Evolutionary conservation across 2,113 vertebrate genomes (phyloP).

Genomic region (Calonectris borealis): DNA sequence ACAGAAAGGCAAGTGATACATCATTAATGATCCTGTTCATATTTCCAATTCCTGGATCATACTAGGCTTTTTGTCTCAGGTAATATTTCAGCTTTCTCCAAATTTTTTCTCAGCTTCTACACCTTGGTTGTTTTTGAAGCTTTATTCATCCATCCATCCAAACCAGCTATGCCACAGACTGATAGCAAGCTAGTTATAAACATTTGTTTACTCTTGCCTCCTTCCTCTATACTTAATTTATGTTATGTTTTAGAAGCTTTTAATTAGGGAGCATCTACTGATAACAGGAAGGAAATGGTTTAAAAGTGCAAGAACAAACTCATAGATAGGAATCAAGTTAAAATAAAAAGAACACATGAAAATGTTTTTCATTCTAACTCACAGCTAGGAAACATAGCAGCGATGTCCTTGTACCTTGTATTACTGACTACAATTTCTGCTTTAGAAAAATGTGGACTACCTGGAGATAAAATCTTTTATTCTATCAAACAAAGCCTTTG

Average conservation of each 20-base stretch:
- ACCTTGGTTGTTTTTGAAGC: background rate
- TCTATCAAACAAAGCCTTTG: background rate
- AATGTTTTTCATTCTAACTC: background rate
- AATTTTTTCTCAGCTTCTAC: slow-evolving; percentile 41
- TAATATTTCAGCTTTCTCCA: background rate
- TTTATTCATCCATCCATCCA: slow-evolving; percentile 67
- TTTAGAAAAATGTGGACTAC: background rate
- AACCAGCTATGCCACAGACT: slow-evolving; percentile 54
- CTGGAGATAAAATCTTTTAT: background rate
- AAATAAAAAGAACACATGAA: slow-evolving; percentile 14
- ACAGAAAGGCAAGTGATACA: background rate
- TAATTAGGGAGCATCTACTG: slow-evolving; percentile 67
- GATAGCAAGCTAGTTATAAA: slow-evolving; percentile 58
- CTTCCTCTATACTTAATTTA: slow-evolving; percentile 72
- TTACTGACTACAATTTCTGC: background rate
- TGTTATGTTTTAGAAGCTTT: slow-evolving; percentile 70
- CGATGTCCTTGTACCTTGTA: slow-evolving; percentile 27
- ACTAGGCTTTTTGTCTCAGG: background rate
- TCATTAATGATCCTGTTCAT: background rate
- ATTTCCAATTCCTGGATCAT: background rate
- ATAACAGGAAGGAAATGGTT: slow-evolving; percentile 51
- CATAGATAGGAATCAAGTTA: background rate
- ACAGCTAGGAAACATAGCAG: background rate
- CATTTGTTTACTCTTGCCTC: slow-evolving; percentile 57
- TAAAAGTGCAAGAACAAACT: slow-evolving; percentile 27